Evolutionary conservation across 2,113 vertebrate species (phyloP), one percentile per base, ranked within the genome.

Genomic region (Corythaeola cristata): DNA sequence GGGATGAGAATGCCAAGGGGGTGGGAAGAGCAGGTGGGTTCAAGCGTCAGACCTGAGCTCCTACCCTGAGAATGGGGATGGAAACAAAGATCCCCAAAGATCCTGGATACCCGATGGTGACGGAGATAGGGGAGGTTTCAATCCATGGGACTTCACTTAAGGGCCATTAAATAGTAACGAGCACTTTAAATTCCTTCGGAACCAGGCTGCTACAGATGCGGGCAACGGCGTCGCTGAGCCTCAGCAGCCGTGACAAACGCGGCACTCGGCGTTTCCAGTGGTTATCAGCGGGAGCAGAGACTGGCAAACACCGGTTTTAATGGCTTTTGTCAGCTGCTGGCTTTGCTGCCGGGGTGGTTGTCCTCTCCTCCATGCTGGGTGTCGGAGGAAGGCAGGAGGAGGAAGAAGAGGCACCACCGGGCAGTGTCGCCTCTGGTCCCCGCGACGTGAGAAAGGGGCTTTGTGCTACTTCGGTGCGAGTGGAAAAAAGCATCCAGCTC

Each of bases 111-210:
- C 6, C 1, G 1, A 7, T 1, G 44, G 49, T 8, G 50, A 26
- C 41, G 24, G 75, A 12, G 58, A 17, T 17, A 21, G 35, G 33
- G 55, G 66, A 55, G 44, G 55, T 62, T 69, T 55, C 71, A 28
- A 0, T 21, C 66, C 50, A 4, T 20, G 2, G 66, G 49, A 28
- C 66, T 58, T 50, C 2, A 15, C 52, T 22, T 47, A 2, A 35
- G 67, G 76, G 28, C 59, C 71, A 21, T 17, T 45, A 45, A 59
- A 58, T 6, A 33, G 50, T 15, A 55, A 60, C 50, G 82, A 89
- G 83, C 45, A 75, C 92, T 87, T 95, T 89, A 85, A 93, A 78
- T 79, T 26, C 58, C 62, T 91, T 84, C 11, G 23, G 81, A 63
- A 94, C 52, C 55, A 44, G 67, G 56, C 83, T 87, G 32, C 75